Percentiles rank a stretch among this genome's conserved stretches.
Evolutionary conservation across 2,113 vertebrate species (phyloP).

Genomic region (Athene noctua): DNA sequence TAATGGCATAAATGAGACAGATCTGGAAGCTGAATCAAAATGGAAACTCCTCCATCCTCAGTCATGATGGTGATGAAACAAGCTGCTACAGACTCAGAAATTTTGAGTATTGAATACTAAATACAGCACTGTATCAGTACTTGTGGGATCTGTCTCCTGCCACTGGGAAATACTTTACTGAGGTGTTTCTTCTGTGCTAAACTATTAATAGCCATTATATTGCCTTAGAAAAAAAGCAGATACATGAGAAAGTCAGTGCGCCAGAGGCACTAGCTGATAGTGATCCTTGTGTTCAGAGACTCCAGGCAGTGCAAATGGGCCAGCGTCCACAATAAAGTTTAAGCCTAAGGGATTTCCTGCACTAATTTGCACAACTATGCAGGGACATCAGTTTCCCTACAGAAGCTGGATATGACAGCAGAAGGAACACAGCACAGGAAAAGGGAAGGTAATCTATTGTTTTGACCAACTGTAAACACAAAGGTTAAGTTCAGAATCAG

Average conservation of each 20-base stretch:
- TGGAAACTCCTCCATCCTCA: background rate
- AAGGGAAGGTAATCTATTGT: background rate
- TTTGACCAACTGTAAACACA: background rate
- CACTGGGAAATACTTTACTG: background rate
- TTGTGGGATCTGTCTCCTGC: background rate
- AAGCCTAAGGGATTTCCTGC: background rate
- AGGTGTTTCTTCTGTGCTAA: background rate
- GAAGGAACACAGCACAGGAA: background rate
- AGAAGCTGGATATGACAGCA: background rate
- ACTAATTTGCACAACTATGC: background rate
- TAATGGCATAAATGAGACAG: background rate
- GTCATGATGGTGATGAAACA: background rate
- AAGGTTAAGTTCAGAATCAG: background rate
- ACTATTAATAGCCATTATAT: background rate
- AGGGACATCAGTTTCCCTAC: background rate
- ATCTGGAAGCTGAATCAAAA: background rate
- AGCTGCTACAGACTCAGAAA: background rate
- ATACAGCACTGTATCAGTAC: background rate
- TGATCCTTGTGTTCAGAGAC: background rate
- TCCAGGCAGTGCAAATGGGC: background rate
- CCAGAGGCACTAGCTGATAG: background rate
- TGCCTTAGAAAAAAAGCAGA: background rate
- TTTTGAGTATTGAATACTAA: background rate
- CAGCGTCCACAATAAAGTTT: background rate
- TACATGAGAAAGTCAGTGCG: background rate